phyloP scores from a whole-genome alignment of 1,140 invertebrate species.

The Zaprionus davidi region DNA sequence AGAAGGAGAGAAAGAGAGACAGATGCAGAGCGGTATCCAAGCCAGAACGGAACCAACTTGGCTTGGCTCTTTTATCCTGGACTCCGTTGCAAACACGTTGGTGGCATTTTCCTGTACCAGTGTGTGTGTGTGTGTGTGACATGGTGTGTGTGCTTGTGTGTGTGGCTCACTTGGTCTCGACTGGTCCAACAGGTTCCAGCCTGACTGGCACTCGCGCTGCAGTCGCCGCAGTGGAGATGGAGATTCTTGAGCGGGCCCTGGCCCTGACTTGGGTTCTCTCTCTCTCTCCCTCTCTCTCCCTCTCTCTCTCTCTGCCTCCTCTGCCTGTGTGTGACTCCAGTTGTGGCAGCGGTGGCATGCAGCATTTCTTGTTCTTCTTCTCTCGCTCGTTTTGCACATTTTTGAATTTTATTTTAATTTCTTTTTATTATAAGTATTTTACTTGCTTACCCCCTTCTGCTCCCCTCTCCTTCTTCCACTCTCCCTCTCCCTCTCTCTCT shows the following conservation, averaged over 20 bases:
- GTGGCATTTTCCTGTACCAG: conserved; percentile 63
- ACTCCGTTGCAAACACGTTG: conserved; percentile 67
- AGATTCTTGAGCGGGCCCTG: conserved; percentile 68
- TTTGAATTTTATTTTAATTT: conserved; percentile 83
- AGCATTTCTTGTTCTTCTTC: conserved; percentile 71
- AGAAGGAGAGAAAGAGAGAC: no score
- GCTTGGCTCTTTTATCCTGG: conserved; percentile 70
- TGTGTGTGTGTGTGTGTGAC: conserved; percentile 21
- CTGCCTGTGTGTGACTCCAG: not conserved
- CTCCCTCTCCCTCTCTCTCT: not conserved
- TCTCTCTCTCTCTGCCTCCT: not conserved
- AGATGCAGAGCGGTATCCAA: not conserved
- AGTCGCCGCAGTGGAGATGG: conserved; percentile 19
- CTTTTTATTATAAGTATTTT: conserved; percentile 81
- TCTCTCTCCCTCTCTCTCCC: not conserved
- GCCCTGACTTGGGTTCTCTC: conserved; percentile 21
- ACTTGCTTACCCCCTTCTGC: conserved; percentile 45
- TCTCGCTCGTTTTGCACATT: conserved; percentile 72
- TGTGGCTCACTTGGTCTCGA: conserved; percentile 38
- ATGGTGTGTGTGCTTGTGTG: conserved; percentile 25
- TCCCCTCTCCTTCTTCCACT: no score
- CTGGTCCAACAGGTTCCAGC: conserved; percentile 79
- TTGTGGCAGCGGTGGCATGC: conserved; percentile 58
- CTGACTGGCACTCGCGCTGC: conserved; percentile 35
- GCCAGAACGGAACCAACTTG: not conserved